Evolutionary conservation across 1,140 invertebrate genomes (phyloP), one percentile per base, ranked within the genome.

Genomic region (Daktulosphaira vitifoliae): DNA sequence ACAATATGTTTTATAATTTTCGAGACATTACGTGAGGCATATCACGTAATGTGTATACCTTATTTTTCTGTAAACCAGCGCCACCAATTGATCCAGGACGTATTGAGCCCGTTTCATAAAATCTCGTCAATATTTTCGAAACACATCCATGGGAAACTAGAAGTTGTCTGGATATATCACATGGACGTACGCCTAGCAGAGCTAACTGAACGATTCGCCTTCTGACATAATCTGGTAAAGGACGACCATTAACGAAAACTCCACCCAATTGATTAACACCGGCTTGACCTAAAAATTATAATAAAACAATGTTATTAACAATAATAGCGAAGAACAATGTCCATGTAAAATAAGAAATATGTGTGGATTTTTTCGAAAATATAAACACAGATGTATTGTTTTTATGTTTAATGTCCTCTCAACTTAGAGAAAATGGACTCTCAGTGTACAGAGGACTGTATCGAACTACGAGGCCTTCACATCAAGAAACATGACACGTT

Each of bases 91-190:
- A 90, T 20, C 90, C 91, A 1, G 91, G 92, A 71, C 90, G 81
- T 62, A 95, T 93, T 48, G 89, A 92, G 1, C 90, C 92, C 7
- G 92, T 95, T 77, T 95, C 90, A 73, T 95, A 96, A 78, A 96
- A 98, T 66, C 95, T 81, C 3, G 93, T 96, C 11, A 99, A 80
- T 68, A 98, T 98, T 80, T 98, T 98, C 11, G 91, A 95, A n/a
- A 95, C 91, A 72, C 85, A 86, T 68, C 95, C 95, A 74, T 98
- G 94, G 0, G 92, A 96, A 7, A 99, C 96, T 11, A 95, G 80
- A 25, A 98, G 79, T 73, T 96, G 92, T 48, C 94, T 77, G 4
- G 91, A 95, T 74, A 97, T 98, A 77, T 97, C 94, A 75, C 94
- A 97, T 9, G 94, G 94, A 62, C 94, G 79, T 0, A 96, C 92